These are phyloP conservation scores for Blastomussa wellsi DNA, from an alignment of 92 coral and sea anemone species.

Conservation along the genomic window DNA sequence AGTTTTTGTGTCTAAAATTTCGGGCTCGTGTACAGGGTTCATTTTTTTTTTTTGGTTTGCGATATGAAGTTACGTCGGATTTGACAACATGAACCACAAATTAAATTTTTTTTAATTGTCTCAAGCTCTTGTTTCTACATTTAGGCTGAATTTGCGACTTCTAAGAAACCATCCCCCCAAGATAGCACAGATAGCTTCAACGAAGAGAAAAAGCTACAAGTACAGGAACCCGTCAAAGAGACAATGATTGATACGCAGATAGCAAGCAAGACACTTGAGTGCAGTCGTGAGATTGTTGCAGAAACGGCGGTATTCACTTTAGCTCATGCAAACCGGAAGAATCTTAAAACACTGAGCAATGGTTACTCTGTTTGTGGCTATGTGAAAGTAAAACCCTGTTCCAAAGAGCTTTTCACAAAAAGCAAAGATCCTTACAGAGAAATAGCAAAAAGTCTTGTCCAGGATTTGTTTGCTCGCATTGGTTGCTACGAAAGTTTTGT, in stretches of 20 bases:
- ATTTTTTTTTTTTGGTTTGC: no score
- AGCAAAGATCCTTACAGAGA: not conserved
- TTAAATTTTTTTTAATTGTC: no score
- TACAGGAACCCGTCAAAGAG: not conserved
- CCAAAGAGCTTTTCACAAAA: not conserved
- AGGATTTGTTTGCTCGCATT: slow-evolving; percentile 7
- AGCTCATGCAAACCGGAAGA: not conserved
- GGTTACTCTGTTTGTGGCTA: not conserved
- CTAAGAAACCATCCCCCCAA: no score
- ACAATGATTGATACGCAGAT: not conserved
- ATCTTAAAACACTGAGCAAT: not conserved
- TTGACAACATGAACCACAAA: no score
- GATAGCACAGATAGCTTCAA: no score
- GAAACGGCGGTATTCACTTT: not conserved
- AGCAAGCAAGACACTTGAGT: not conserved
- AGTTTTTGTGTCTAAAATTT: no score
- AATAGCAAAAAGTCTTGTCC: not conserved
- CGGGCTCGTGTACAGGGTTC: no score
- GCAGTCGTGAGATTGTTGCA: not conserved
- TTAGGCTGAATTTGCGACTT: no score
- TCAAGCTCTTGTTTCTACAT: no score
- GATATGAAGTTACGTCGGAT: no score
- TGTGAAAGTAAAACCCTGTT: not conserved
- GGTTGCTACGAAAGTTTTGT: slow-evolving; percentile 27
- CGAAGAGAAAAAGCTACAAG: not conserved